Conservation (phyloP, 2,888 invertebrate genomes). For the Drosophila nigricruria region DNA sequence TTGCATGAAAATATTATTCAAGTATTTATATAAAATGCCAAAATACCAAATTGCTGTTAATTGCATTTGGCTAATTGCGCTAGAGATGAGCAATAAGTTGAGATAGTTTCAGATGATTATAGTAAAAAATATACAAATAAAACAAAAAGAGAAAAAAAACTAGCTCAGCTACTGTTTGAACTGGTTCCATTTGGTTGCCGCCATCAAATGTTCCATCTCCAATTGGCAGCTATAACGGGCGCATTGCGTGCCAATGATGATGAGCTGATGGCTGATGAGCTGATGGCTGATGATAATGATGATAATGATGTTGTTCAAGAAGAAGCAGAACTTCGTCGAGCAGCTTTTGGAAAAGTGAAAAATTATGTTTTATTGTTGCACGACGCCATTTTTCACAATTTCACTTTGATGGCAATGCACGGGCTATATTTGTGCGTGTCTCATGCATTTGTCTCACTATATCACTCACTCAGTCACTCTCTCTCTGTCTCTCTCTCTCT, state of each 20-base stretch:
- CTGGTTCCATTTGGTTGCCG: conserved; percentile 2
- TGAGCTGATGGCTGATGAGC: neutral
- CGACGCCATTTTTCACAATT: conserved; percentile 57
- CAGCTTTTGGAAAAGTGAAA: conserved; percentile 66
- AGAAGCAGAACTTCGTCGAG: conserved; percentile 35
- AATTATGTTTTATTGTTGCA: conserved; percentile 55
- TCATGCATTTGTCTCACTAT: conserved; percentile 19
- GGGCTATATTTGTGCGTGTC: conserved; percentile 57
- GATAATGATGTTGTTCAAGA: neutral
- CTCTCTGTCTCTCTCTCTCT: neutral
- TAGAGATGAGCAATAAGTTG: conserved; percentile 35
- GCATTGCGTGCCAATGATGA: conserved; percentile 34
- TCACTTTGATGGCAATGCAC: conserved; percentile 67
- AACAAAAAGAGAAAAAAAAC: neutral
- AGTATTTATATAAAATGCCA: conserved; percentile 27
- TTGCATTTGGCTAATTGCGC: conserved; percentile 58
- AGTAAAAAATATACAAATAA: neutral
- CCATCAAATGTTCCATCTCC: conserved; percentile 35
- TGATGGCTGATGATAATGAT: neutral
- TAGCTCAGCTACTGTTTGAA: neutral
- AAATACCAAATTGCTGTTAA: conserved; percentile 55
- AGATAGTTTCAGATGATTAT: neutral
- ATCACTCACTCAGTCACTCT: neutral
- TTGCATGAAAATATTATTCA: conserved; percentile 26
- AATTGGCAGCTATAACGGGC: conserved; percentile 36